These are phyloP conservation scores for Myrmecobius fasciatus DNA, from an alignment of 2,113 vertebrate genomes.

Conservation along the genomic window DNA sequence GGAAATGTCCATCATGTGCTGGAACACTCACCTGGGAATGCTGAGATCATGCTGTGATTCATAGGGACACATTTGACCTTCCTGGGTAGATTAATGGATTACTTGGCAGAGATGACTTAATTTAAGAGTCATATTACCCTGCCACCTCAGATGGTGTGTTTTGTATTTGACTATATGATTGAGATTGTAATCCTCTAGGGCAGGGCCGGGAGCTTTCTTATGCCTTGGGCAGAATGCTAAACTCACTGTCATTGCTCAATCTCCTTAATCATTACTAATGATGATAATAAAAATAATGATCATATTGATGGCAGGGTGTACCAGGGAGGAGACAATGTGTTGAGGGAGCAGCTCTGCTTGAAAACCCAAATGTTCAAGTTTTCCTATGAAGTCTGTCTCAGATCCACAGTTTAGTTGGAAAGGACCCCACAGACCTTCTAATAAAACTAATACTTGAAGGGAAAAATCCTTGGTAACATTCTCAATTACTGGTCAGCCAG, in stretches of 20 bases:
- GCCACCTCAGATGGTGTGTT: not conserved
- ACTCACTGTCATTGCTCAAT: conserved; percentile 48
- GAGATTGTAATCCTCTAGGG: not conserved
- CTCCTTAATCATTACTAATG: conserved; percentile 66
- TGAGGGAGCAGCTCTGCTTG: not conserved
- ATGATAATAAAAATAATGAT: conserved; percentile 59
- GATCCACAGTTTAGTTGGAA: not conserved
- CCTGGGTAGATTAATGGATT: not conserved
- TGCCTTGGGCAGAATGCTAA: conserved; percentile 37
- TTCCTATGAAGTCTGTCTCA: not conserved
- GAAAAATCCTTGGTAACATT: not conserved
- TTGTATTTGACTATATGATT: not conserved
- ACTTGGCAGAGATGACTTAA: conserved; percentile 36
- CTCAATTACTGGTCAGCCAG: not conserved
- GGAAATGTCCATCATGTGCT: not conserved
- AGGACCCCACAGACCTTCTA: not conserved
- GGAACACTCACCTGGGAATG: not conserved
- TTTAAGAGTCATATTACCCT: conserved; percentile 14
- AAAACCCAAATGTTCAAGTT: not conserved
- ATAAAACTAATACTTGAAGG: not conserved
- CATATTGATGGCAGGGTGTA: not conserved
- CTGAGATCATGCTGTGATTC: conserved; percentile 13
- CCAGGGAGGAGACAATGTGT: not conserved
- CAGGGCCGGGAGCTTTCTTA: conserved; percentile 40
- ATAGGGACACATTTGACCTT: conserved; percentile 19